Percentiles rank a stretch among this genome's conserved stretches.
These are phyloP conservation scores for Drosophila antonietae DNA, from an alignment of 2,888 invertebrate species.

Conservation along the genomic window DNA sequence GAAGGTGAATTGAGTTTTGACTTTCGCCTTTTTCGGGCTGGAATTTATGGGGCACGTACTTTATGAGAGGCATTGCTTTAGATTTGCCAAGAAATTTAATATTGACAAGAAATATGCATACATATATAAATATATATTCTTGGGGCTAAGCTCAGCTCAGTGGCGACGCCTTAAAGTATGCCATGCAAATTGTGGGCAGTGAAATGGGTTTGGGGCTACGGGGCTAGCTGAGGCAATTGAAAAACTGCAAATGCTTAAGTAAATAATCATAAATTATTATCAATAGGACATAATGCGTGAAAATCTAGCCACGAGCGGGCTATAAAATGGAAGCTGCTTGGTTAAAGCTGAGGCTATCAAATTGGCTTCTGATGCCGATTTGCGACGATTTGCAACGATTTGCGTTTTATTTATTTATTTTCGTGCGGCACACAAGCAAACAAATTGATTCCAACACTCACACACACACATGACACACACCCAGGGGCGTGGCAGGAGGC, in stretches of 20 bases:
- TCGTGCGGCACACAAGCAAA: conserved; percentile 55
- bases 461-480: conserved; percentile 2
- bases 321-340: conserved; percentile 57
- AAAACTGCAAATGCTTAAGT: conserved; percentile 46
- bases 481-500: conserved; percentile 19
- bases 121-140: not conserved
- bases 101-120: not conserved
- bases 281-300: conserved; percentile 67
- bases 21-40: conserved; percentile 15
- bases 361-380: conserved; percentile 76
- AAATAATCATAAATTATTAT: conserved; percentile 70
- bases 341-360: conserved; percentile 74
- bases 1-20: conserved; percentile 65
- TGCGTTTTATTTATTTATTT: conserved; percentile 76
- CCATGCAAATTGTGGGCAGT: conserved; percentile 20
- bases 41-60: conserved; percentile 39
- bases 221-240: conserved; percentile 35
- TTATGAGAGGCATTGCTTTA: conserved; percentile 26
- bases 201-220: not conserved
- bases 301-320: conserved; percentile 71
- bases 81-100: conserved; percentile 16
- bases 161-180: conserved; percentile 47
- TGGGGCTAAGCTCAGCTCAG: conserved; percentile 10
- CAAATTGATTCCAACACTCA: conserved; percentile 68
- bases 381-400: conserved; percentile 65